phyloP scores from a whole-genome alignment of 2,888 invertebrate genomes.

The Leptarthrus brevirostris region DNA sequence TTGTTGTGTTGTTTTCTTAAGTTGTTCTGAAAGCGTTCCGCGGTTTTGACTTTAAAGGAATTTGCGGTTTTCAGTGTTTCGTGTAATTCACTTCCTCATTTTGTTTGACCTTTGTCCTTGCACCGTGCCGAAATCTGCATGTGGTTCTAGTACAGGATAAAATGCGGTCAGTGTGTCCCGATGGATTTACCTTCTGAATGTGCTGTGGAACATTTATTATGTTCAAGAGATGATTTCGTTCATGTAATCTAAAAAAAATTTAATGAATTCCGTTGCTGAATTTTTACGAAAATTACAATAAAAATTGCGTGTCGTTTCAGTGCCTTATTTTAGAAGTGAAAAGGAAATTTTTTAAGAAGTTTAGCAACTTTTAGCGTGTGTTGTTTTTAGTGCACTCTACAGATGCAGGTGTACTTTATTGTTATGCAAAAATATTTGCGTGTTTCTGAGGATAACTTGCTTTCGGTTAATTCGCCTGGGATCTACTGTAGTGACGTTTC shows the following conservation, averaged over 20 bases:
- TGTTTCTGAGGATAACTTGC: not conserved
- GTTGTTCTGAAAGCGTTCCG: not conserved
- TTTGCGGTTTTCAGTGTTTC: too few species aligned
- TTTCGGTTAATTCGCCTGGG: not conserved
- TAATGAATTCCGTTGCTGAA: not conserved
- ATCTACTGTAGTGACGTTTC: not conserved
- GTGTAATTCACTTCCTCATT: not conserved
- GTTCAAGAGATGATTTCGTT: not conserved
- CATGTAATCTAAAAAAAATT: not conserved
- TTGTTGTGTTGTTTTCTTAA: constrained; percentile 8
- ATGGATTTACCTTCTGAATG: not conserved
- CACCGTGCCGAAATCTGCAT: not conserved
- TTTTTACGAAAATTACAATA: not conserved
- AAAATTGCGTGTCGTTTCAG: not conserved
- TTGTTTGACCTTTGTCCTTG: not conserved
- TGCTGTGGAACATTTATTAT: not conserved
- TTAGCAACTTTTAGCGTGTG: not conserved
- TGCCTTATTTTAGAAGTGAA: not conserved
- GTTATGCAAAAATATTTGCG: not conserved
- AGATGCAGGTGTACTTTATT: not conserved
- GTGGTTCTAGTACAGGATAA: not conserved
- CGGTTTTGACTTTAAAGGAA: too few species aligned
- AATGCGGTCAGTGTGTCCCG: not conserved
- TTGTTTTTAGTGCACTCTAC: not conserved
- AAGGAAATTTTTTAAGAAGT: not conserved